Evolutionary conservation across 2,888 invertebrate species (phyloP).

Genomic region (Microctonus aethiopoides): DNA sequence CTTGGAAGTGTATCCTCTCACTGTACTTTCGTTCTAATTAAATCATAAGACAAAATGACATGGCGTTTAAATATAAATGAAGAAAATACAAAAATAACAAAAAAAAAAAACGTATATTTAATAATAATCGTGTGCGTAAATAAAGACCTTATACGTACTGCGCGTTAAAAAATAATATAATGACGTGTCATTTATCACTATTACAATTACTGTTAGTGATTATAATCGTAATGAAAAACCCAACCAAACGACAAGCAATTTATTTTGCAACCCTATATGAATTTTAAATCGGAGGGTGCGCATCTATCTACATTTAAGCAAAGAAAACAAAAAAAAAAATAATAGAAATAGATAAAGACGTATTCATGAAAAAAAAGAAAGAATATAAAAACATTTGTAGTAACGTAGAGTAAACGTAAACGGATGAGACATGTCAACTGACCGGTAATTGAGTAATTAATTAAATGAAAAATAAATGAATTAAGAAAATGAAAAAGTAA

Average conservation of each 20-base stretch:
- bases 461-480: conserved; percentile 5
- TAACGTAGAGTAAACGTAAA: background rate
- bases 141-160: conserved; percentile 41
- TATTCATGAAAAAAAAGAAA: background rate
- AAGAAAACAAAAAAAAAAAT: background rate
- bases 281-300: conserved; percentile 9
- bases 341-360: background rate
- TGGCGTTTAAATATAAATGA: conserved; percentile 13
- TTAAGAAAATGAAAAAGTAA: conserved; percentile 20
- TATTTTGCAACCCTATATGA: conserved; percentile 24
- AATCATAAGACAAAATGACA: conserved; percentile 17
- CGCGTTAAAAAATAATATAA: conserved; percentile 19
- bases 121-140: conserved; percentile 28
- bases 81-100: background rate
- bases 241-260: conserved; percentile 34
- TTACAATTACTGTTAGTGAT: conserved; percentile 2
- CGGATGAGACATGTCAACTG: background rate
- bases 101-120: conserved; percentile 28
- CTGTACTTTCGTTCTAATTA: conserved; percentile 25
- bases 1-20: conserved; percentile 3
- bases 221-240: conserved; percentile 19
- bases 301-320: conserved; percentile 9
- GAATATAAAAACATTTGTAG: conserved; percentile 7
- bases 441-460: conserved; percentile 6
- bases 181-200: conserved; percentile 16